Conservation (phyloP, 2,888 invertebrate genomes). For the Pharmacophagus antenor region DNA sequence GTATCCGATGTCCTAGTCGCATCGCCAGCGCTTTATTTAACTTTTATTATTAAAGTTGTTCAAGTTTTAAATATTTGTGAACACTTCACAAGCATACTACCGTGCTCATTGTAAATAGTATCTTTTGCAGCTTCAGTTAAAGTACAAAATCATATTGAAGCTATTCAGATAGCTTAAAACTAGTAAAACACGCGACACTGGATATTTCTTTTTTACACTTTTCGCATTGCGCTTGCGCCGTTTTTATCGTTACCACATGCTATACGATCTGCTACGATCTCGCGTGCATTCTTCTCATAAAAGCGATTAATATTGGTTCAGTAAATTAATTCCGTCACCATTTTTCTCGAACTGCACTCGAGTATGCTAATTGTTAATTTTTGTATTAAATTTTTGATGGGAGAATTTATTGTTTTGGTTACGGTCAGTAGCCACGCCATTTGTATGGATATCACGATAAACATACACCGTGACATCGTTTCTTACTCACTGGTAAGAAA, state of each 20-base stretch:
- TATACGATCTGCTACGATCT: slow-evolving; percentile 24
- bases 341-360: slow-evolving; percentile 11
- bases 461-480: too few species aligned
- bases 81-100: neutral
- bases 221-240: slow-evolving; percentile 9
- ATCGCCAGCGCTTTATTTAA: neutral
- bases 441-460: too few species aligned
- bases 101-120: neutral
- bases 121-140: neutral
- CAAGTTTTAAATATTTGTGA: slow-evolving; percentile 3
- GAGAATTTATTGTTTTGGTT: slow-evolving; percentile 9
- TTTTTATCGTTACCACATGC: slow-evolving; percentile 23
- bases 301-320: slow-evolving; percentile 22
- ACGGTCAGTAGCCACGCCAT: slow-evolving; percentile 6
- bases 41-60: neutral
- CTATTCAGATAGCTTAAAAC: slow-evolving; percentile 1
- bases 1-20: neutral
- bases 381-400: slow-evolving; percentile 20
- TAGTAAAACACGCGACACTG: slow-evolving; percentile 26
- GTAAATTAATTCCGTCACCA: slow-evolving; percentile 12
- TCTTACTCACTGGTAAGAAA: too few species aligned
- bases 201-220: slow-evolving; percentile 23
- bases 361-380: slow-evolving; percentile 29
- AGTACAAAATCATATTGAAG: neutral
- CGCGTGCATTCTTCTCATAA: slow-evolving; percentile 30